Percentiles rank a stretch among this genome's conserved stretches.
Conservation (phyloP, 2,888 invertebrate genomes). For the Arctia plantaginis region DNA sequence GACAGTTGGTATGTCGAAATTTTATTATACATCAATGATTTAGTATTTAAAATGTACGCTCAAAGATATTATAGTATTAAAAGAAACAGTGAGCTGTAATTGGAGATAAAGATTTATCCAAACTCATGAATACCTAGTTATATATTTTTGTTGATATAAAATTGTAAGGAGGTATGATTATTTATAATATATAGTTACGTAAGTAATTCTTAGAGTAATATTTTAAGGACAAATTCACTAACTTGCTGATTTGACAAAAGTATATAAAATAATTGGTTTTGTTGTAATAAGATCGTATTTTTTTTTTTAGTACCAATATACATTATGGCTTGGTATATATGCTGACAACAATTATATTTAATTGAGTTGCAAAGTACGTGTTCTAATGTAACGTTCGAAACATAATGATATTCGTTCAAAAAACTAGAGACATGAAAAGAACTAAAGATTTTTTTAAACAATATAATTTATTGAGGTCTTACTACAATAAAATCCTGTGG, state of each 20-base stretch:
- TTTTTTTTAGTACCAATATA: background rate
- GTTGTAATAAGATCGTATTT: background rate
- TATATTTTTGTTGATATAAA: constrained; percentile 64
- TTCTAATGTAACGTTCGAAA: too few relatives aligned
- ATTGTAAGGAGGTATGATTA: constrained; percentile 40
- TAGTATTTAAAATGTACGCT: constrained; percentile 30
- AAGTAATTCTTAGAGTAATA: constrained; percentile 40
- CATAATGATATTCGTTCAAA: background rate
- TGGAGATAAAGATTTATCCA: constrained; percentile 38
- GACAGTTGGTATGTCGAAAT: background rate
- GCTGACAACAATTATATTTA: background rate
- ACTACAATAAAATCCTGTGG: background rate
- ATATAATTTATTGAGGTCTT: background rate
- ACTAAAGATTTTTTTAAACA: background rate
- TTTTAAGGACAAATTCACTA: background rate
- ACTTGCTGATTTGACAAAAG: background rate
- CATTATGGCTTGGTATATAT: background rate
- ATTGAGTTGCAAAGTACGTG: background rate
- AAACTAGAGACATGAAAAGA: too few relatives aligned
- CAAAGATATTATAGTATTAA: constrained; percentile 44
- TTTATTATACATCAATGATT: constrained; percentile 18
- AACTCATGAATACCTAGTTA: constrained; percentile 36
- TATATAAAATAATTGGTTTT: background rate
- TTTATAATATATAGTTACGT: constrained; percentile 30
- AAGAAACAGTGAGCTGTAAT: constrained; percentile 42